These are phyloP conservation scores for Vanessa cardui DNA, from an alignment of 2,888 invertebrate genomes.

Conservation along the genomic window DNA sequence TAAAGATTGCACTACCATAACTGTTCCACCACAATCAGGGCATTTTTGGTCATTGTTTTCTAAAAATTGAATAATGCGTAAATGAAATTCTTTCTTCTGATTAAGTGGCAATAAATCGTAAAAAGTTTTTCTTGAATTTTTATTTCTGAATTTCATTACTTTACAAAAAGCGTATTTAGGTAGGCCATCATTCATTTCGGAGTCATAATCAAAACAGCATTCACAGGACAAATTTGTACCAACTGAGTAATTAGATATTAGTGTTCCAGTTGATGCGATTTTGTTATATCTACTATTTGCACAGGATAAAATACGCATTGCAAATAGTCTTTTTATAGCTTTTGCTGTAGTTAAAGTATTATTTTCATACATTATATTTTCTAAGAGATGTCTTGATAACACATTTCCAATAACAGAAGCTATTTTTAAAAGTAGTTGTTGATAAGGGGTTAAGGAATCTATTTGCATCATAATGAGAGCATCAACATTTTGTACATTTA, in stretches of 20 bases:
- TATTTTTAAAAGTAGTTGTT: conserved; percentile 84
- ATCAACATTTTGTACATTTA: conserved; percentile 71
- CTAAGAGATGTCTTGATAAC: conserved; percentile 78
- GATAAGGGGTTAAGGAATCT: conserved; percentile 82
- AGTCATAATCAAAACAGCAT: conserved; percentile 67
- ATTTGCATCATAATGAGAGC: conserved; percentile 80
- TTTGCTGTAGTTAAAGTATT: conserved; percentile 70
- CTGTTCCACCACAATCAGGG: conserved; percentile 71
- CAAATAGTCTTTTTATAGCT: conserved; percentile 81
- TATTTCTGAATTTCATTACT: conserved; percentile 80
- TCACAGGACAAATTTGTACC: conserved; percentile 57
- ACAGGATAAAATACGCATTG: conserved; percentile 80
- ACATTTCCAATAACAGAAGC: conserved; percentile 82
- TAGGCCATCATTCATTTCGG: conserved; percentile 58
- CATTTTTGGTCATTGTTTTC: conserved; percentile 79
- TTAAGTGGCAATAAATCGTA: conserved; percentile 80
- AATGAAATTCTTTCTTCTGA: conserved; percentile 82
- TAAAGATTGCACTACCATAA: conserved; percentile 64
- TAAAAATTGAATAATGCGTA: conserved; percentile 75
- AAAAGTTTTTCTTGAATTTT: conserved; percentile 74
- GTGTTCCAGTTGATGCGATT: conserved; percentile 43
- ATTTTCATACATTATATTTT: conserved; percentile 80
- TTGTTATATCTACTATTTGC: conserved; percentile 60
- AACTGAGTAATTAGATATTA: conserved; percentile 41
- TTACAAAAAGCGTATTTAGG: conserved; percentile 83